phyloP scores from a whole-genome alignment of 2,888 invertebrate genomes.

The Seladonia tumulorum region DNA sequence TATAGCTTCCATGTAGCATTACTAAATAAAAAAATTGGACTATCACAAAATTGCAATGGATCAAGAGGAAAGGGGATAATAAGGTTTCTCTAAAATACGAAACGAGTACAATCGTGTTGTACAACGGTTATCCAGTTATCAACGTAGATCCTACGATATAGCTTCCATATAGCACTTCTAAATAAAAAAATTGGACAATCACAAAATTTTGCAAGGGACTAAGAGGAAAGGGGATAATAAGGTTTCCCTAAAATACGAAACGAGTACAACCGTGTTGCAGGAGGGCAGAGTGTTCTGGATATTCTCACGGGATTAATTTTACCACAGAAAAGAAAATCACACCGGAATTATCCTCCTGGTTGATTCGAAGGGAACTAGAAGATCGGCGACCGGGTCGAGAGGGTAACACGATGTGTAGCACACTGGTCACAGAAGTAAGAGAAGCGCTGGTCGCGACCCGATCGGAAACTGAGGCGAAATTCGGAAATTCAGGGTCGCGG shows the following conservation, averaged over 20 bases:
- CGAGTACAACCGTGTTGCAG: background rate
- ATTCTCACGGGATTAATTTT: background rate
- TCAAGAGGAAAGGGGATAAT: no score
- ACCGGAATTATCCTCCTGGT: background rate
- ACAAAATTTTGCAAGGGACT: background rate
- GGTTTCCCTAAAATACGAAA: background rate
- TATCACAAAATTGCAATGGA: no score
- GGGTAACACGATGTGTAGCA: background rate
- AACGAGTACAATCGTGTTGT: no score
- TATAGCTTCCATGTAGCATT: no score
- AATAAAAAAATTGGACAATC: no score
- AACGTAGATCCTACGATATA: no score
- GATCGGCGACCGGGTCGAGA: background rate
- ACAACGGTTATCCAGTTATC: no score
- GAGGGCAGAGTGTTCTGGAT: background rate
- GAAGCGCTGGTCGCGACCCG: background rate
- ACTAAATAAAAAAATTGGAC: no score
- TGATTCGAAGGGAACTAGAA: background rate
- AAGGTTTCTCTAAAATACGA: no score
- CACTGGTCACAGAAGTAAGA: background rate
- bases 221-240: no score
- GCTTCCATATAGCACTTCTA: background rate
- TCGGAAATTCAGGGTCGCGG: conserved; percentile 15
- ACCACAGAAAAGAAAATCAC: background rate
- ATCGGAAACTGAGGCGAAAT: background rate